These are phyloP conservation scores for Margaritifera margaritifera DNA, from an alignment of 2,888 invertebrate species.

Conservation along the genomic window DNA sequence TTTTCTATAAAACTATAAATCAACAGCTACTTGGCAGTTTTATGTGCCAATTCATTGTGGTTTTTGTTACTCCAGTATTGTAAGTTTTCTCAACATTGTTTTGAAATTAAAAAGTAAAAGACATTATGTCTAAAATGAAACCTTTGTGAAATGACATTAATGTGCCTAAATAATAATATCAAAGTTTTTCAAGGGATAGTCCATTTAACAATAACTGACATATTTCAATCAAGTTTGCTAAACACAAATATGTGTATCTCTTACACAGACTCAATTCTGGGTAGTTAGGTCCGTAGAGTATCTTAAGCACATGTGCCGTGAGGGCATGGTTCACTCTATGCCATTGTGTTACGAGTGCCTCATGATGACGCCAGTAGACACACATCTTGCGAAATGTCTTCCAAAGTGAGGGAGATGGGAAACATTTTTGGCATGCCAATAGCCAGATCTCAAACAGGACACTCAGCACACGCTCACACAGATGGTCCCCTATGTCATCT, in stretches of 20 bases:
- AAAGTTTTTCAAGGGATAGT: too few relatives aligned
- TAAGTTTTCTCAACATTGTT: too few relatives aligned
- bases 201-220: too few relatives aligned
- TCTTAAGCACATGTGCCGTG: conserved; percentile 85
- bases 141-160: too few relatives aligned
- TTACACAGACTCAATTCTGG: conserved; percentile 71
- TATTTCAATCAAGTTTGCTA: too few relatives aligned
- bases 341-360: conserved; percentile 95
- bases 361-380: conserved; percentile 93
- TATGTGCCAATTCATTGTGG: too few relatives aligned
- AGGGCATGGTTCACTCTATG: conserved; percentile 92
- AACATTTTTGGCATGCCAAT: conserved; percentile 84
- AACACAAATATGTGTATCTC: conserved; percentile 11
- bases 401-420: conserved; percentile 96
- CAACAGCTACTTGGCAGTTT: too few relatives aligned
- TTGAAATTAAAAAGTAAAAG: too few relatives aligned
- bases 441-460: conserved; percentile 94
- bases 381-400: conserved; percentile 94
- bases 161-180: too few relatives aligned
- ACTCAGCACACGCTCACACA: conserved; percentile 93
- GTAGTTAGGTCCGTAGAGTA: conserved; percentile 85
- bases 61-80: too few relatives aligned
- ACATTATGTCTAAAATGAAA: too few relatives aligned
- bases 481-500: conserved; percentile 95
- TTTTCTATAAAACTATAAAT: too few relatives aligned